Evolutionary conservation across 2,113 vertebrate species (phyloP).

Genomic region (Charina bottae): DNA sequence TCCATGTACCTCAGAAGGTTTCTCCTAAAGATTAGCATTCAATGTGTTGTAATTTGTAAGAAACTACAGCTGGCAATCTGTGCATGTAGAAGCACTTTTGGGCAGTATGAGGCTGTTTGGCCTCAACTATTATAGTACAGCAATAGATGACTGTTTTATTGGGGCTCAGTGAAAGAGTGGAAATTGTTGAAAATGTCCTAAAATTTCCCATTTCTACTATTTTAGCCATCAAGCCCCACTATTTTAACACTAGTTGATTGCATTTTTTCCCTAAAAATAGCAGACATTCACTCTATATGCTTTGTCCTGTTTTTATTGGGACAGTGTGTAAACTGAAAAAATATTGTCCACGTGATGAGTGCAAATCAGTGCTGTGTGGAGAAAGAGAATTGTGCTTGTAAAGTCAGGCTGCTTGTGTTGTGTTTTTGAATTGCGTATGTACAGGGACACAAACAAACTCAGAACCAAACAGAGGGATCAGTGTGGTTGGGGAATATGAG

Average conservation of each 20-base stretch:
- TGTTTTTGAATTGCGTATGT: neutral
- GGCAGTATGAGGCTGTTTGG: neutral
- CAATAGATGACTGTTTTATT: neutral
- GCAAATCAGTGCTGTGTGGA: neutral
- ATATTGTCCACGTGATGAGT: neutral
- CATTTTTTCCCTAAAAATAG: neutral
- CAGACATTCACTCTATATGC: neutral
- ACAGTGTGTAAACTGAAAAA: neutral
- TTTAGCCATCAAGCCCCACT: neutral
- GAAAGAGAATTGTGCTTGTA: neutral
- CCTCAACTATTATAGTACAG: neutral
- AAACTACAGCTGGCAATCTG: neutral
- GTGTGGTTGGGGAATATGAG: neutral
- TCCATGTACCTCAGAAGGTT: neutral
- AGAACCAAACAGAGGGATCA: neutral
- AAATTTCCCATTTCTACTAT: neutral
- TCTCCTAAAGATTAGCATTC: neutral
- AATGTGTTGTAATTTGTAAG: neutral
- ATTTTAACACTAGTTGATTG: neutral
- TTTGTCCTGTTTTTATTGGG: neutral
- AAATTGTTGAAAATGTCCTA: neutral
- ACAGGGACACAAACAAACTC: neutral
- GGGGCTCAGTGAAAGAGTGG: neutral
- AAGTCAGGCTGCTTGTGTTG: neutral
- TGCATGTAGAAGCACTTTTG: neutral